A percentile compares a stretch with the other conserved stretches of the same genome.
Conservation (phyloP, 2,113 vertebrate genomes). For the Hiodon alosoides region DNA sequence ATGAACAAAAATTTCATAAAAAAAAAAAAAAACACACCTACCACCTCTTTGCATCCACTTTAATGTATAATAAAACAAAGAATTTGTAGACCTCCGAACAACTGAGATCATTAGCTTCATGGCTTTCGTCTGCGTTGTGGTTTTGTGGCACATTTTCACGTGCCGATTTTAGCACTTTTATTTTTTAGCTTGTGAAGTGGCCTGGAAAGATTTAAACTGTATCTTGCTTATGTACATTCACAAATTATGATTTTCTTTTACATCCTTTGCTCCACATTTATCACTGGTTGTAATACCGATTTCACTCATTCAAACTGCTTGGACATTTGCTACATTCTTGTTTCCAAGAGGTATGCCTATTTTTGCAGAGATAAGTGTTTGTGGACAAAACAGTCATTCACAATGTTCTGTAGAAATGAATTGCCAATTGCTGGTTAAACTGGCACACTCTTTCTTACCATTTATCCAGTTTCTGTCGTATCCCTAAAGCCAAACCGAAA, state of each 20-base stretch:
- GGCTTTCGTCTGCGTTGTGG: slow-evolving; percentile 4
- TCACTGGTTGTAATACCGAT: neutral
- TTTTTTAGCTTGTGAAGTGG: neutral
- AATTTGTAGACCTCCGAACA: neutral
- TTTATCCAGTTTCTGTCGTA: too few relatives aligned
- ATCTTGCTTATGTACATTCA: slow-evolving; percentile 2
- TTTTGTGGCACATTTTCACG: neutral
- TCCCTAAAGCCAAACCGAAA: too few relatives aligned
- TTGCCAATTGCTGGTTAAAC: too few relatives aligned
- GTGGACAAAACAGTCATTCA: neutral
- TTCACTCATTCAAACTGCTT: neutral
- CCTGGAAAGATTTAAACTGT: neutral
- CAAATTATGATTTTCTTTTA: neutral
- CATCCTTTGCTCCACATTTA: neutral
- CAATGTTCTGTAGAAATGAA: too few relatives aligned
- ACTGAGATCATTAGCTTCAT: slow-evolving; percentile 21
- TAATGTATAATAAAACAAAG: neutral
- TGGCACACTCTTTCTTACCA: too few relatives aligned
- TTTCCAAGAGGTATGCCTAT: slow-evolving; percentile 15
- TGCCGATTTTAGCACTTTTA: neutral
- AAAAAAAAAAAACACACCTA: neutral
- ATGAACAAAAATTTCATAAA: neutral
- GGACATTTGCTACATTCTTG: neutral
- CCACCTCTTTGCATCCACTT: neutral
- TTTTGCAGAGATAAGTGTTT: slow-evolving; percentile 4